A percentile compares a stretch with the other conserved stretches of the same genome.
Conservation (phyloP, 1,140 invertebrate species). For the Plodia interpunctella region DNA sequence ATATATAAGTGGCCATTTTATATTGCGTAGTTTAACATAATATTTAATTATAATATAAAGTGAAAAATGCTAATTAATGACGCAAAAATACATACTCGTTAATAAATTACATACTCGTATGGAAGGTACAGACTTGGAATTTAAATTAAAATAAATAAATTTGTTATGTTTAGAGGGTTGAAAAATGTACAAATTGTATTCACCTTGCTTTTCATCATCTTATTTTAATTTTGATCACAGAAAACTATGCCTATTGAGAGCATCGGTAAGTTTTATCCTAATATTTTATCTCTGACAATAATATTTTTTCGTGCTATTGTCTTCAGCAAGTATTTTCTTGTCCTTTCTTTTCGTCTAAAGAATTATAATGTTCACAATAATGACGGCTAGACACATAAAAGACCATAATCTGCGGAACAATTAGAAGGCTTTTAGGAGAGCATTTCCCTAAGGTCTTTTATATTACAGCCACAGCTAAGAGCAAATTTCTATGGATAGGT, state of each 20-base stretch:
- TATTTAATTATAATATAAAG: too few relatives aligned
- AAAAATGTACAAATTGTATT: too few relatives aligned
- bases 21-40: too few relatives aligned
- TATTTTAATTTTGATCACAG: too few relatives aligned
- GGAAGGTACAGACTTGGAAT: too few relatives aligned
- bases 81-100: too few relatives aligned
- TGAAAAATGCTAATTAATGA: too few relatives aligned
- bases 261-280: too few relatives aligned
- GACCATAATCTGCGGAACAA: not conserved
- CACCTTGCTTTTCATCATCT: too few relatives aligned
- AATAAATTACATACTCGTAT: too few relatives aligned
- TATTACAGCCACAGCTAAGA: not conserved
- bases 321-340: not conserved
- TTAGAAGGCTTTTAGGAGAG: slow-evolving; percentile 2
- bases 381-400: not conserved
- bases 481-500: not conserved
- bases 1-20: not conserved
- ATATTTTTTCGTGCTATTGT: not conserved
- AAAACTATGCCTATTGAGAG: not conserved
- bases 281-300: not conserved
- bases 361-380: not conserved
- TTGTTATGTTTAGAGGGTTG: too few relatives aligned
- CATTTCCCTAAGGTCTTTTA: not conserved
- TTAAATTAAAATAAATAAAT: too few relatives aligned
- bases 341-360: not conserved